Percentiles rank a stretch among this genome's conserved stretches.
phyloP scores from a whole-genome alignment of 2,797 vertebrate genomes.

The Rhynchonycteris naso region DNA sequence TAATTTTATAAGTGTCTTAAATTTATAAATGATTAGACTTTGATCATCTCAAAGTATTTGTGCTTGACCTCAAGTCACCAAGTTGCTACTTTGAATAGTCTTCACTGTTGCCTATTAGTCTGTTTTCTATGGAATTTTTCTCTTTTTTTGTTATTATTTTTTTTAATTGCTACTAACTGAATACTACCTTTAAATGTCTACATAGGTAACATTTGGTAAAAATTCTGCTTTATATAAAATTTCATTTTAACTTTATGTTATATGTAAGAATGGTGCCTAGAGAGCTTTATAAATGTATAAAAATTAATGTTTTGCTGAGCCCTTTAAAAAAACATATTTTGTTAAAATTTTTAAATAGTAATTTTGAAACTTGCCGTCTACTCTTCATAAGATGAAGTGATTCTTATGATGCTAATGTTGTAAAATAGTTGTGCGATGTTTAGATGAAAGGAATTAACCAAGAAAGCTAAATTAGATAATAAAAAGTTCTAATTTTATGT shows the following conservation, averaged over 20 bases:
- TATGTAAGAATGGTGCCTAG: conserved; percentile 4
- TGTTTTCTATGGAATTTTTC: neutral
- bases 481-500: conserved; percentile 33
- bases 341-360: conserved; percentile 31
- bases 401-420: neutral
- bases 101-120: neutral
- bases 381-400: neutral
- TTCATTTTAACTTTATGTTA: conserved; percentile 26
- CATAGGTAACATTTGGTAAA: conserved; percentile 1
- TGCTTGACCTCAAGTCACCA: neutral
- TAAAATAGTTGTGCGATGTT: neutral
- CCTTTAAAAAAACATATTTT: conserved; percentile 25
- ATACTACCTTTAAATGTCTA: conserved; percentile 29
- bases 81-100: neutral
- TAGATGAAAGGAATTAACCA: conserved; percentile 11
- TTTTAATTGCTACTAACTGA: neutral
- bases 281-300: conserved; percentile 16
- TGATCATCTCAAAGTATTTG: conserved; percentile 26
- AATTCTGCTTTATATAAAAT: conserved; percentile 37
- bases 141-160: neutral
- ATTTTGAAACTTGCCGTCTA: conserved; percentile 11
- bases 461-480: conserved; percentile 42
- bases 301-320: conserved; percentile 24
- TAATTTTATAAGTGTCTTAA: neutral
- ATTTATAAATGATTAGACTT: neutral